A percentile compares a stretch with the other conserved stretches of the same genome.
These are phyloP conservation scores for Argya squamiceps DNA, from an alignment of 2,797 vertebrate species.

Conservation along the genomic window DNA sequence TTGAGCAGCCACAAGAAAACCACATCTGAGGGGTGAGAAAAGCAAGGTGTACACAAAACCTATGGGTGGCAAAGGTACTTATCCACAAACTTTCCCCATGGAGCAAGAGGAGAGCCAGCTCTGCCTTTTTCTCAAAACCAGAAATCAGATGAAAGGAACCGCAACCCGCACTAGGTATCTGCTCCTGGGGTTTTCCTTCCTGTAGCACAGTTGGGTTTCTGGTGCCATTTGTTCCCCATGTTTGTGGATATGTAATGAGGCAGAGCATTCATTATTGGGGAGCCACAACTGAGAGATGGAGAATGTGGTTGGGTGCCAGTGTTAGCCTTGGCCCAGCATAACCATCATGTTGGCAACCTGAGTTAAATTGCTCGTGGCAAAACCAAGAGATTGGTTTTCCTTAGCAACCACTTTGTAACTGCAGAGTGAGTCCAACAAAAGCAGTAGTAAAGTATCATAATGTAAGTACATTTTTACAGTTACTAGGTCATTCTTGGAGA, in stretches of 20 bases:
- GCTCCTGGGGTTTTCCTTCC: not conserved
- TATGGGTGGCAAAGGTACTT: not conserved
- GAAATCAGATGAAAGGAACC: not conserved
- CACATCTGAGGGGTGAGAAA: not conserved
- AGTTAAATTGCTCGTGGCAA: constrained; percentile 65
- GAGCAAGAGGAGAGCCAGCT: not conserved
- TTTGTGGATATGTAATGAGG: constrained; percentile 6
- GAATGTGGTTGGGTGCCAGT: not conserved
- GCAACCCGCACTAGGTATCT: rapidly evolving
- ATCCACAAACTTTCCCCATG: not conserved
- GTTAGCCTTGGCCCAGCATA: not conserved
- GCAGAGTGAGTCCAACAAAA: constrained; percentile 56
- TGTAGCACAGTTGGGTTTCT: not conserved
- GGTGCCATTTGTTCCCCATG: not conserved
- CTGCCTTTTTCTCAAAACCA: not conserved
- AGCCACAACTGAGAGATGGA: constrained; percentile 60
- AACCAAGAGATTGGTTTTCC: constrained; percentile 64
- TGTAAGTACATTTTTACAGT: constrained; percentile 41
- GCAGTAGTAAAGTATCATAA: constrained; percentile 62
- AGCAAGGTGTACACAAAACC: not conserved
- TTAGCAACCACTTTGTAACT: constrained; percentile 67
- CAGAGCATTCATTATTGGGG: not conserved
- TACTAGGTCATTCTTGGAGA: constrained; percentile 63
- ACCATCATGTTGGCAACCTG: not conserved
- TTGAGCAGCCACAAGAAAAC: not conserved